Evolutionary conservation across 2,888 invertebrate genomes (phyloP), one percentile per base, ranked within the genome.

Genomic region (Cosmopolites sordidus): DNA sequence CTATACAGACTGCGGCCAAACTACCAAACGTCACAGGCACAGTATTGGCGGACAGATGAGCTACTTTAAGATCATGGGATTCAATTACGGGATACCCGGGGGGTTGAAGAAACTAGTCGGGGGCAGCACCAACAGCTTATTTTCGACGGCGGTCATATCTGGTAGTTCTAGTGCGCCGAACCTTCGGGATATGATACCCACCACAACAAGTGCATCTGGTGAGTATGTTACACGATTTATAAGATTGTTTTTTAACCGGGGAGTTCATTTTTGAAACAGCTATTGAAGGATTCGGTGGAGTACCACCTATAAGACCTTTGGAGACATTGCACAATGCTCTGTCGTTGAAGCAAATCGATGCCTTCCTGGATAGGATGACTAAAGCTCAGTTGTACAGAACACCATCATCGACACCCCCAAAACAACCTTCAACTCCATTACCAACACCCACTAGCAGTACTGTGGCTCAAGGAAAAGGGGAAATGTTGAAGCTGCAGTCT

Each of bases 301-400:
- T 96, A 60, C 98, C 98, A 17, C 90, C 95, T 1, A 92, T 99
- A 64, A 86, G 97, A 27, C 96, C 97, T 1, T 76, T 99, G 73
- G 98, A 99, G 78, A 99, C 98, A 2, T 78, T 99, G 56, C 98
- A 99, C 80, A 98, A 99, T 76, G 92, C 95, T 43, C 78, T 98
- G 62, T 96, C 95, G 44, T 79, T 96, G 68, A 84, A 88, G 39
- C 94, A 97, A 72, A 78, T 98, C 66, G 96, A 97, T 73, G 79
- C 77, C 40, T 98, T 95, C 75, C 77, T 98, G 72, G 90, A 91
- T 67, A 83, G 86, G 64, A 90, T 94, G 80, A 89, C 91, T 12
- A 79, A 83, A 27, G 83, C 85, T 47, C 86, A 86, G 51, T 75
- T 87, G 61, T 84, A 84, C 64, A 80, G 84, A 62, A 86, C 88